phyloP scores from a whole-genome alignment of 2,888 invertebrate species.

The Parasteatoda lunata region DNA sequence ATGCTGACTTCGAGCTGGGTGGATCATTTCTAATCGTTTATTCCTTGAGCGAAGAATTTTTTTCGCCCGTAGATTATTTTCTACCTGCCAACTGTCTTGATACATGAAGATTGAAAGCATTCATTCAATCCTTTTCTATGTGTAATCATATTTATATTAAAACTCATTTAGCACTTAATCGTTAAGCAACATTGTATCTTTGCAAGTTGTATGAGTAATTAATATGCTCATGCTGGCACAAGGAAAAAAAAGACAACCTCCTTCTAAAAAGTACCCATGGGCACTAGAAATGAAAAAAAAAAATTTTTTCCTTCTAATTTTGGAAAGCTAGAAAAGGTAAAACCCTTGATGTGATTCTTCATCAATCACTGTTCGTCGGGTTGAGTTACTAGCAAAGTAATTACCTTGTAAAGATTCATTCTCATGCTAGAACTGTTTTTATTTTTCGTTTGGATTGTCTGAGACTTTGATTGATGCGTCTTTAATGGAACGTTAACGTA shows the following conservation, averaged over 20 bases:
- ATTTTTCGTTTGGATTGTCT: no score
- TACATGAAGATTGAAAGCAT: background rate
- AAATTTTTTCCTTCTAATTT: background rate
- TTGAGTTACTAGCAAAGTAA: background rate
- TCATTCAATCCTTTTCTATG: background rate
- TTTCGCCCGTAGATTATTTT: background rate
- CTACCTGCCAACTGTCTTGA: background rate
- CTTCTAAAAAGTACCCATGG: background rate
- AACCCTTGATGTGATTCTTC: background rate
- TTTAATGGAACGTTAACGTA: no score
- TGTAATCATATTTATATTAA: slow-evolving; percentile 36
- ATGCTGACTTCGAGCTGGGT: no score
- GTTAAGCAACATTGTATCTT: slow-evolving; percentile 45
- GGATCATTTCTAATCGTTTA: no score
- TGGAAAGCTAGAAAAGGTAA: background rate
- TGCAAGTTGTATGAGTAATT: slow-evolving; percentile 41
- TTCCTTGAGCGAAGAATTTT: no score
- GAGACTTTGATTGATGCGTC: no score
- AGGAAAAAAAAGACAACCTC: slow-evolving; percentile 39
- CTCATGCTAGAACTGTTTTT: no score
- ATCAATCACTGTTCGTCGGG: slow-evolving; percentile 34
- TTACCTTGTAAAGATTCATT: no score
- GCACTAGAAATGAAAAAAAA: background rate
- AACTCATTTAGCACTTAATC: slow-evolving; percentile 47
- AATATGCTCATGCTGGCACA: slow-evolving; percentile 42